phyloP scores from a whole-genome alignment of 2,888 invertebrate genomes.

The Stictocephala bisonia region DNA sequence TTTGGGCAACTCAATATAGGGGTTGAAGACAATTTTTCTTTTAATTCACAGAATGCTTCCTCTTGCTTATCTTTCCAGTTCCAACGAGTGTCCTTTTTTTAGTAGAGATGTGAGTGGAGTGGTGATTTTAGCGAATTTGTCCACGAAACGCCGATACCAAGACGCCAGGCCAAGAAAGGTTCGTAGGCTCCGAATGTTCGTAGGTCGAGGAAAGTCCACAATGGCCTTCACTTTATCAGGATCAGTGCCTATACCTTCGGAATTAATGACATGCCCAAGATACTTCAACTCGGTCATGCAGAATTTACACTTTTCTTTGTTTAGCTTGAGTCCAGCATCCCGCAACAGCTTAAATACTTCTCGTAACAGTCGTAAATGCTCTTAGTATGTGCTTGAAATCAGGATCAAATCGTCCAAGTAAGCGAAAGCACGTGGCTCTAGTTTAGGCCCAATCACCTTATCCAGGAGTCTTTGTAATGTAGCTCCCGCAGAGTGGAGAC shows the following conservation, averaged over 20 bases:
- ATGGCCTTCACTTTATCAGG: constrained; percentile 12
- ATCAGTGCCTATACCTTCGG: constrained; percentile 52
- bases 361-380: constrained; percentile 52
- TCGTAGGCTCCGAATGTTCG: neutral
- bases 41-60: constrained; percentile 13
- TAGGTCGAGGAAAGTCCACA: constrained; percentile 3
- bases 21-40: constrained; percentile 25
- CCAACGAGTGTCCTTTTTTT: constrained; percentile 2
- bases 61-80: constrained; percentile 10
- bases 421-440: constrained; percentile 43
- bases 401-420: constrained; percentile 30
- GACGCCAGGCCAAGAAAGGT: constrained; percentile 30
- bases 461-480: constrained; percentile 60
- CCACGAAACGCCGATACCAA: constrained; percentile 19
- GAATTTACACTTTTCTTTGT: constrained; percentile 56
- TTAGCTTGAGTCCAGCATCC: constrained; percentile 54
- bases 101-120: constrained; percentile 5
- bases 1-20: constrained; percentile 51
- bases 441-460: constrained; percentile 57
- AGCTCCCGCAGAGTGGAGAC: constrained; percentile 58
- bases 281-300: constrained; percentile 52
- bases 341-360: constrained; percentile 50
- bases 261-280: constrained; percentile 57
- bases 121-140: neutral
- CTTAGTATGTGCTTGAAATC: constrained; percentile 47